Evolutionary conservation across 2,888 invertebrate species (phyloP), one percentile per base, ranked within the genome.

Genomic region (Patella ulyssiponensis): DNA sequence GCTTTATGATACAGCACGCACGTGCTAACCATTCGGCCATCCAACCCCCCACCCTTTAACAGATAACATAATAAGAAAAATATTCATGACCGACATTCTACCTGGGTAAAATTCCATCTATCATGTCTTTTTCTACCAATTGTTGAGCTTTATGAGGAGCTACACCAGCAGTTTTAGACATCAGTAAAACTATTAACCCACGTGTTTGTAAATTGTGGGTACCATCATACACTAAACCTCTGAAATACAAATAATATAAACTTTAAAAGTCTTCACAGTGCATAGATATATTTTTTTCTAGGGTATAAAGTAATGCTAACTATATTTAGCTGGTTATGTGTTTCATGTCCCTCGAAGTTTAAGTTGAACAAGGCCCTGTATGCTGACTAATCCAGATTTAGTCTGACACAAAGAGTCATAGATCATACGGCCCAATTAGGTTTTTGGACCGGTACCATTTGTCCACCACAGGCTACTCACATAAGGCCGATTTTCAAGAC

Each of bases 191-290:
- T 86, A 98, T 96, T 73, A 98, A 94, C 0, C 98, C 98, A 95
- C 97, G 96, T 0, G 97, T 97, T 88, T 98, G 98, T 95, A 97
- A 96, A 88, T 96, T 96, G 91, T 96, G 96, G 89, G 96, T 95
- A 53, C 97, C 97, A 94, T 97, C 97, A 93, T 96, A 97, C 80
- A 98, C 94, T 77, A 98, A 93, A 85, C 95, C 95, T 92, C 97
- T 97, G 90, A 9, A 88, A 82, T 17, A 75, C 71, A 52, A 64
- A 54, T 12, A n/a, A 23, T 2, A 75, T 12, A 52, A 27, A 33
- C 17, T 15, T 33, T n/a, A 17, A 0, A 44, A 33, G n/a, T 73
- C 17, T 44, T 51, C 17, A 51, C 51, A 3, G n/a, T 17, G 15
- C 71, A 23, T 71, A n/a, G 0, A 17, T 71, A 23, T 17, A 11